Conservation (phyloP, 1,140 invertebrate genomes). For the Saxidomus purpurata region DNA sequence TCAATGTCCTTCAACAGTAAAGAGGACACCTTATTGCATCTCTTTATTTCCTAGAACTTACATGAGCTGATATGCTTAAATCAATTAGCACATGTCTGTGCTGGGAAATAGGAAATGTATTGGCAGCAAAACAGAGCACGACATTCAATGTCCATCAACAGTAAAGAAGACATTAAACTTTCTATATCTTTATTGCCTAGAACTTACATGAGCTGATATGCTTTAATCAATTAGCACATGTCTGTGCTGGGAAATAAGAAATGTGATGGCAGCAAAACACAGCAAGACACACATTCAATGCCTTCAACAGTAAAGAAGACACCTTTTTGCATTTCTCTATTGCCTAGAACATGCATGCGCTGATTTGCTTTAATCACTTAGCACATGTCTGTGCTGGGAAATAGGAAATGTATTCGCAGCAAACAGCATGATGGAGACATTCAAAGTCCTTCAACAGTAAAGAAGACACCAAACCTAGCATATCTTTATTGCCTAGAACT, state of each 20-base stretch:
- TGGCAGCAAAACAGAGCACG: no score
- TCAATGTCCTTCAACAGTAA: no score
- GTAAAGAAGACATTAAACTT: no score
- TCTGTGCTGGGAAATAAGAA: conserved; percentile 28
- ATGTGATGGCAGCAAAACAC: background rate
- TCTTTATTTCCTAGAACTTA: conserved; percentile 28
- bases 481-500: background rate
- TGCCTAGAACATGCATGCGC: background rate
- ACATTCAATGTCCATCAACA: no score
- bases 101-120: background rate
- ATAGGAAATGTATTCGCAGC: no score
- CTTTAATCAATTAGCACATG: conserved; percentile 7
- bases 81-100: conserved; percentile 52
- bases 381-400: conserved; percentile 26
- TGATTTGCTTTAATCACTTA: background rate
- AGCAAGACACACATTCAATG: no score
- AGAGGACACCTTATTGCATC: no score
- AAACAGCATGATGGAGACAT: no score
- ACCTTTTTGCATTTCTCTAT: background rate
- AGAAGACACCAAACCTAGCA: no score
- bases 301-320: no score
- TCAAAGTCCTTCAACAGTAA: no score
- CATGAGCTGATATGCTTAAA: background rate
- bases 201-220: background rate
- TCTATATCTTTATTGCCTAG: background rate